A percentile compares a stretch with the other conserved stretches of the same genome.
These are phyloP conservation scores for Lepidocyrtinus sp. DNA, from an alignment of 2,888 invertebrate species.

Conservation along the genomic window DNA sequence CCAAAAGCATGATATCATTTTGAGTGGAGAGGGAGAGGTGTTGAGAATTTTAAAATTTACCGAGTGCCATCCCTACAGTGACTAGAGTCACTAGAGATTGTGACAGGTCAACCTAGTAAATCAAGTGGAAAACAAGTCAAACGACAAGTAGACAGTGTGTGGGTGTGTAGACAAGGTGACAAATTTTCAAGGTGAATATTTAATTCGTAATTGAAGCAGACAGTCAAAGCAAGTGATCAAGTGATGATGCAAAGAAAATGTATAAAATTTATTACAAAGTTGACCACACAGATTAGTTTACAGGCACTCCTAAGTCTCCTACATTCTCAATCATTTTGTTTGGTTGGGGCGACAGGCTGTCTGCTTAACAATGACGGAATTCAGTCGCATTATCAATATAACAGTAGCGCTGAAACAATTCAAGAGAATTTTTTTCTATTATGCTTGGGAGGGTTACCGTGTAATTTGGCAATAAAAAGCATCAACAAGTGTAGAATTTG, in stretches of 20 bases:
- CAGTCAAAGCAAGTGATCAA: neutral
- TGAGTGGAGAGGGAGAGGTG: conserved; percentile 24
- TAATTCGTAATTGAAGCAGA: neutral
- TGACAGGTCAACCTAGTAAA: conserved; percentile 28
- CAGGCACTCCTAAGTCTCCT: neutral
- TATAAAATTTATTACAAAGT: neutral
- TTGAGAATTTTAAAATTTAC: conserved; percentile 20
- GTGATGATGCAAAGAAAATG: neutral
- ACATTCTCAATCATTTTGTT: conserved; percentile 19
- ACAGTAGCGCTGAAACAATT: conserved; percentile 16
- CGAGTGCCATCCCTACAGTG: conserved; percentile 19
- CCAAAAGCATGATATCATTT: conserved; percentile 40
- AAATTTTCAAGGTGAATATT: neutral
- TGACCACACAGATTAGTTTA: neutral
- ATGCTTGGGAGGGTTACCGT: neutral
- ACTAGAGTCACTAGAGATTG: neutral
- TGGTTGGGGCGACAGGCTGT: conserved; percentile 53
- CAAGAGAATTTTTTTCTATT: conserved; percentile 1
- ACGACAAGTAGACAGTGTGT: conserved; percentile 1
- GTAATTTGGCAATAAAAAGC: neutral
- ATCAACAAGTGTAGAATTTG: neutral
- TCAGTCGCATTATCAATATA: conserved; percentile 5
- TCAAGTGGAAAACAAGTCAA: conserved; percentile 4
- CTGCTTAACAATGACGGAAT: conserved; percentile 42
- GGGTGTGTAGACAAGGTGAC: conserved; percentile 38